Percentiles rank a stretch among this genome's conserved stretches.
Conservation (phyloP, 2,113 vertebrate species). For the Stomatorhinus ivindoensis region DNA sequence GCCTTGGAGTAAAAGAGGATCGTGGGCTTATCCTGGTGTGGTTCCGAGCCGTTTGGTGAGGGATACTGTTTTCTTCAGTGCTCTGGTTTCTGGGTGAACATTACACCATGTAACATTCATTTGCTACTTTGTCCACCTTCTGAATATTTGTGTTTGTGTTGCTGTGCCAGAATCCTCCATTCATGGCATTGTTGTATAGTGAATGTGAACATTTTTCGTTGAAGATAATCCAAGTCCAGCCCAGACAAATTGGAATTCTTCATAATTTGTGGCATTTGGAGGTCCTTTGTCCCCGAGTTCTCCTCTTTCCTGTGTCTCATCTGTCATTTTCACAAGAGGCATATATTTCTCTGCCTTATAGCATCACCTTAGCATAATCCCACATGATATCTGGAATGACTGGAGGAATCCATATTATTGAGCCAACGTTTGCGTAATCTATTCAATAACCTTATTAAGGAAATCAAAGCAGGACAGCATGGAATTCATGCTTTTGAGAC, state of each 20-base stretch:
- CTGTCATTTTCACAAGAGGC: not conserved
- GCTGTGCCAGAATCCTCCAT: not conserved
- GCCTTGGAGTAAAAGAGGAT: not conserved
- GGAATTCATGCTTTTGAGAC: not conserved
- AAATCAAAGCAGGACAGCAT: not conserved
- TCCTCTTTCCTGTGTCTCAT: not conserved
- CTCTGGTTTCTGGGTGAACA: not conserved
- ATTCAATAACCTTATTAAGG: not conserved
- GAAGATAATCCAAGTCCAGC: not conserved
- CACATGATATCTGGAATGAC: not conserved
- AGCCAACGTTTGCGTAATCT: not conserved
- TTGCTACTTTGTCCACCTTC: not conserved
- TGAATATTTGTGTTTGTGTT: not conserved
- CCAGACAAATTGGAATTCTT: not conserved
- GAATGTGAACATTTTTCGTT: not conserved
- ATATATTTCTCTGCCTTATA: not conserved
- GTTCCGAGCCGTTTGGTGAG: not conserved
- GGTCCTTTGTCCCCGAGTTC: not conserved
- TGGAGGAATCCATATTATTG: not conserved
- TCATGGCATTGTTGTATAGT: not conserved
- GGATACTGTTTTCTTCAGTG: not conserved
- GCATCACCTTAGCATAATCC: not conserved
- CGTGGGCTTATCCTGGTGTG: not conserved
- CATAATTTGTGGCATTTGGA: not conserved
- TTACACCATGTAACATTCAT: not conserved